Percentiles rank a stretch among this genome's conserved stretches.
phyloP scores from a whole-genome alignment of 2,888 invertebrate genomes.

The Drosophila basisetae region DNA sequence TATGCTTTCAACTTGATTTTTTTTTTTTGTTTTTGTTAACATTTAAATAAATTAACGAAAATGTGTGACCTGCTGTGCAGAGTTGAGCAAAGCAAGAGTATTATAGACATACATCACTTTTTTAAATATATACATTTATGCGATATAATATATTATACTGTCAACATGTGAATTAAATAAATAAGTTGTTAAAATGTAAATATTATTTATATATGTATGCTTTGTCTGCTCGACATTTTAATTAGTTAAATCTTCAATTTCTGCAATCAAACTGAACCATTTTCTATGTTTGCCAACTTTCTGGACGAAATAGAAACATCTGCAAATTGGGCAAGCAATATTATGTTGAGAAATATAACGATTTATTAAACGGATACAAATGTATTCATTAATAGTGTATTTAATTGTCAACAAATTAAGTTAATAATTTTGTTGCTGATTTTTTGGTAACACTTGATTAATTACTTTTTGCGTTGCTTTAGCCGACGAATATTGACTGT shows the following conservation, averaged over 20 bases:
- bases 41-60: slow-evolving; percentile 53
- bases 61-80: slow-evolving; percentile 66
- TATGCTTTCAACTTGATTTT: neutral
- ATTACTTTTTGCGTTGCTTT: slow-evolving; percentile 38
- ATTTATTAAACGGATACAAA: neutral
- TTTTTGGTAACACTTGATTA: slow-evolving; percentile 39
- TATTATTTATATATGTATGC: neutral
- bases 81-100: slow-evolving; percentile 36
- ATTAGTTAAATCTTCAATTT: neutral
- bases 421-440: slow-evolving; percentile 13
- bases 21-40: slow-evolving; percentile 9
- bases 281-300: neutral
- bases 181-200: neutral
- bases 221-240: neutral
- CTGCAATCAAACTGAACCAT: neutral
- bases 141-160: neutral
- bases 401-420: slow-evolving; percentile 2
- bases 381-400: slow-evolving; percentile 26
- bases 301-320: neutral
- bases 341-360: neutral
- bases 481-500: slow-evolving; percentile 20
- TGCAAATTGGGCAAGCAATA: neutral
- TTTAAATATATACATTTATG: neutral
- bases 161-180: neutral
- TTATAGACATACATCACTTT: neutral